Evolutionary conservation across 2,113 vertebrate species (phyloP).

Genomic region (Passer montanus): DNA sequence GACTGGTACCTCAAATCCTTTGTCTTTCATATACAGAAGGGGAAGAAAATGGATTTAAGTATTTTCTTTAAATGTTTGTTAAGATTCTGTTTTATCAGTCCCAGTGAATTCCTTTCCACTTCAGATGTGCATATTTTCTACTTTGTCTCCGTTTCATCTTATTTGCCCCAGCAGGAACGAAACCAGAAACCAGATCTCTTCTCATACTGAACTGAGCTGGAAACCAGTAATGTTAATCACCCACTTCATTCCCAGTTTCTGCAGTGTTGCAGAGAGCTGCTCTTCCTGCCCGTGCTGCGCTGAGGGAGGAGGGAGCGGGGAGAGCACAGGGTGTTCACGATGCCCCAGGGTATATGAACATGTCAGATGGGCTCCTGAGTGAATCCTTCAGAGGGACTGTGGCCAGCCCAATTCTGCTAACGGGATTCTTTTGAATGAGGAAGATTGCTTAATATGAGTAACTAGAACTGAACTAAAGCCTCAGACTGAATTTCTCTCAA

Average conservation of each 20-base stretch:
- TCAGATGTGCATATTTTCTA: not conserved
- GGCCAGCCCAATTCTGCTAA: not conserved
- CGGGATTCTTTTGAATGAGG: not conserved
- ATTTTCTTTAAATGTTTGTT: not conserved
- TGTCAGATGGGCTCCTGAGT: not conserved
- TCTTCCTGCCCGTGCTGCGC: fast-evolving
- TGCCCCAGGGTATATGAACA: not conserved
- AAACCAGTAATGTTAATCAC: not conserved
- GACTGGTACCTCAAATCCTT: not conserved
- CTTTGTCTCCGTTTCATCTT: not conserved
- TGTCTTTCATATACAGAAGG: not conserved
- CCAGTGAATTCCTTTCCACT: not conserved
- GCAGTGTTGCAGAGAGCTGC: not conserved
- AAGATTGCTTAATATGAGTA: not conserved
- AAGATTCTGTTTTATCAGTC: not conserved
- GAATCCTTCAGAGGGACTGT: not conserved
- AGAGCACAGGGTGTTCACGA: not conserved
- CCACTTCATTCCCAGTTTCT: not conserved
- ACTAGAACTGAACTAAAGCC: not conserved
- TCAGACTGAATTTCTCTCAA: not conserved
- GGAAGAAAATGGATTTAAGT: not conserved
- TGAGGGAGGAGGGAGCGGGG: not conserved
- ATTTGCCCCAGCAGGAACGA: not conserved
- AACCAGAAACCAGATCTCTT: not conserved
- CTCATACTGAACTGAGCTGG: not conserved